phyloP scores from a whole-genome alignment of 2,113 vertebrate species.

The Gracilinanus agilis region DNA sequence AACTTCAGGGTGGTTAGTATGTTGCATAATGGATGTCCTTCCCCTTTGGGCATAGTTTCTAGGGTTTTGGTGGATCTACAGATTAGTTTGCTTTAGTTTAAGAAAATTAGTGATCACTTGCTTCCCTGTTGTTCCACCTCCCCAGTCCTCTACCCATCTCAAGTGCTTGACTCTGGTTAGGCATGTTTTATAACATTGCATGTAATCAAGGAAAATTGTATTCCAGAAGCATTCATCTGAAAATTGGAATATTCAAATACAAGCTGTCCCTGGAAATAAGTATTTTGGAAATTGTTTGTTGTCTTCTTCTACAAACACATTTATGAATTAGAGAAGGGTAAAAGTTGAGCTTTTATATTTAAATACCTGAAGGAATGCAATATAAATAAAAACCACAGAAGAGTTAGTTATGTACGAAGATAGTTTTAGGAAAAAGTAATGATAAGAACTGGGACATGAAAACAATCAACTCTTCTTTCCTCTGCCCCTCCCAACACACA shows the following conservation, averaged over 20 bases:
- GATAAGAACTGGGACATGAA: conserved; percentile 31
- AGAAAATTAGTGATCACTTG: background rate
- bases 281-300: background rate
- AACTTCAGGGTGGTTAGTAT: background rate
- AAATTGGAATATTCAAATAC: conserved; percentile 12
- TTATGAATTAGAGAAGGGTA: conserved; percentile 61
- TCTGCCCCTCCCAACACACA: background rate
- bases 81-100: background rate
- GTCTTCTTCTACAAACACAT: background rate
- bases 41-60: conserved; percentile 13
- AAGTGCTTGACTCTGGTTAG: too few species aligned
- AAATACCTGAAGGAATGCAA: conserved; percentile 66
- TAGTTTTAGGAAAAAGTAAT: conserved; percentile 40
- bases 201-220: conserved; percentile 26
- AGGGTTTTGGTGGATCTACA: background rate
- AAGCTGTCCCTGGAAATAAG: conserved; percentile 54
- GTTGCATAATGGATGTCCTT: conserved; percentile 36
- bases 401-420: conserved; percentile 48
- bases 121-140: background rate
- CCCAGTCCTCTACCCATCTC: background rate
- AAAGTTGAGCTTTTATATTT: conserved; percentile 61
- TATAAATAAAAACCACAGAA: conserved; percentile 29
- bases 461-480: conserved; percentile 30
- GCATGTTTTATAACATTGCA: background rate
- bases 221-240: conserved; percentile 28